Evolutionary conservation across 2,888 invertebrate genomes (phyloP).

Genomic region (Sphaerophoria rueppellii): DNA sequence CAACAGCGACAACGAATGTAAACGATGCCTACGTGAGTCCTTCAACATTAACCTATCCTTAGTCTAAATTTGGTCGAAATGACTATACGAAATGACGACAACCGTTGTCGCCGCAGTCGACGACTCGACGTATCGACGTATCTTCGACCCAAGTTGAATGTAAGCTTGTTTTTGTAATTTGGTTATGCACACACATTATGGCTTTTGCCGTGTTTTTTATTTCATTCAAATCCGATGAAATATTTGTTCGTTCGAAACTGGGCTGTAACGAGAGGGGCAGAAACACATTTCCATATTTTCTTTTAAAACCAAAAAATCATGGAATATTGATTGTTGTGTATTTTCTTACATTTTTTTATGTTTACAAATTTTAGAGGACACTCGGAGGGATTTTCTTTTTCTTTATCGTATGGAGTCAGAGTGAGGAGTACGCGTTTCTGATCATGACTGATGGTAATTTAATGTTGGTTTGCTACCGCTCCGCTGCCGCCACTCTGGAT

Average conservation of each 20-base stretch:
- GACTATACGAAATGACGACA: slow-evolving; percentile 39
- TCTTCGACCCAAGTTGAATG: slow-evolving; percentile 9
- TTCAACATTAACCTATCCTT: slow-evolving; percentile 10
- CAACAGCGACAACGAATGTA: slow-evolving; percentile 37
- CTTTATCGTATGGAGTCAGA: not conserved
- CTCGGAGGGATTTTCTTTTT: not conserved
- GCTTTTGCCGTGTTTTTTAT: slow-evolving; percentile 36
- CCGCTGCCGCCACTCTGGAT: not conserved
- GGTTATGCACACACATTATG: slow-evolving; percentile 62
- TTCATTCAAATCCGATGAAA: slow-evolving; percentile 48
- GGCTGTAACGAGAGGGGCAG: slow-evolving; percentile 14
- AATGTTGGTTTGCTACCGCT: slow-evolving; percentile 34
- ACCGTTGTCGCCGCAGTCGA: not conserved
- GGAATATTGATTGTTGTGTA: slow-evolving; percentile 14
- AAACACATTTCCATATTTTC: slow-evolving; percentile 52
- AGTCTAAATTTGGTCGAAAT: not conserved
- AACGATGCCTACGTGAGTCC: slow-evolving; percentile 66
- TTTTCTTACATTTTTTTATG: not conserved
- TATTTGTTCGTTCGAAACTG: slow-evolving; percentile 35
- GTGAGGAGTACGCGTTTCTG: not conserved
- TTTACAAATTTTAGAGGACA: not conserved
- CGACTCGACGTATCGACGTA: not conserved
- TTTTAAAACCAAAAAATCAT: slow-evolving; percentile 32
- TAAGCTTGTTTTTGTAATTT: slow-evolving; percentile 60
- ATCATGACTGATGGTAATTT: slow-evolving; percentile 51